Base-by-base conservation (phyloP, 2,888 invertebrate genomes). In the Camponotus fellah region DNA sequence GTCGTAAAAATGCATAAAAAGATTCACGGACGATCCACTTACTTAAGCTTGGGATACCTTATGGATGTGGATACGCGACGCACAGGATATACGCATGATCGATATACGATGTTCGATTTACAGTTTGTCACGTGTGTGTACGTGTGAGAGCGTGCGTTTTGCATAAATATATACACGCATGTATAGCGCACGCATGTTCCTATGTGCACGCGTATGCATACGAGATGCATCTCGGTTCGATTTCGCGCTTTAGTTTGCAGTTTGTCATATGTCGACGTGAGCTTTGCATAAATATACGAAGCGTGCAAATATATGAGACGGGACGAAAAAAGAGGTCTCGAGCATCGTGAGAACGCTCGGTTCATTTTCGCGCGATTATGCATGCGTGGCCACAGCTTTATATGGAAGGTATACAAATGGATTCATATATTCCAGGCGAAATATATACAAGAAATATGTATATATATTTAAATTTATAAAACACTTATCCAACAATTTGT, bases 231-330 rank as follows among this genome's bases (percentile, higher is more conserved):
- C 40, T 37, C 53, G 56, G 56, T 58, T 68, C 26, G n/a, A 26
- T 71, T 72, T 56, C 60, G 49, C 82, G 75, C 40, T 65, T 76
- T 26, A 43, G 46, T 37, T 56, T 37, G 40, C 40, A 77, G 21
- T 77, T 65, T 77, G 32, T 68, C 77, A 77, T 58, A 69, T 5
- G 49, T 62, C 21, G 49, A 75, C 75, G 43, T 49, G 14, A 40
- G 26, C 75, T 49, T 75, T 26, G 37, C 75, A 62, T 75, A 80
- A 80, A 80, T 56, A 65, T 53, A 40, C 82, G 65, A 65, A 43
- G 58, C 62, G 62, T 37, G 62, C 75, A 40, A 75, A 46, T 17
- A 49, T n/a, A 53, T 53, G 49, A 49, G 49, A 53, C 60, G 43
- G 37, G n/a, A 43, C 0, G 40, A 46, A 68, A 76, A 62, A 21